A percentile compares a stretch with the other conserved stretches of the same genome.
These are phyloP conservation scores for Melieria picta DNA, from an alignment of 2,888 invertebrate genomes.

Conservation along the genomic window DNA sequence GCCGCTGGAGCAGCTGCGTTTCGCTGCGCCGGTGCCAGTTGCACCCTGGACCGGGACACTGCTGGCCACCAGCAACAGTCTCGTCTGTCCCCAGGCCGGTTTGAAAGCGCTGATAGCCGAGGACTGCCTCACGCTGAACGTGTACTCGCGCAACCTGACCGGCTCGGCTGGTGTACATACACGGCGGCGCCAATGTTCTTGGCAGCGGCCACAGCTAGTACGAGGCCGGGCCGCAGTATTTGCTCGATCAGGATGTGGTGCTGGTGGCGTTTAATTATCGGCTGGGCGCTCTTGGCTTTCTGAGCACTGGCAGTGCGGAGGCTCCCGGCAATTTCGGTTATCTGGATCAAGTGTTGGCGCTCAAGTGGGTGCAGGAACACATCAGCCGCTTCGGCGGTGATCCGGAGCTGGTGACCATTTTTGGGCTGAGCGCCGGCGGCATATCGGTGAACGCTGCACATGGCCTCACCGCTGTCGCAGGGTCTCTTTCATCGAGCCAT, in stretches of 20 bases:
- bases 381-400: conserved; percentile 75
- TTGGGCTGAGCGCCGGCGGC: conserved; percentile 70
- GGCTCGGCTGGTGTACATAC: conserved; percentile 53
- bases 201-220: conserved; percentile 55
- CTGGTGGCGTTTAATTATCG: conserved; percentile 61
- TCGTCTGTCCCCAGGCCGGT: conserved; percentile 58
- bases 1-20: conserved; percentile 64
- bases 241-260: conserved; percentile 58
- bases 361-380: conserved; percentile 74
- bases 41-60: conserved; percentile 59
- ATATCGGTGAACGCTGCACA: conserved; percentile 67
- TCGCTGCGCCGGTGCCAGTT: conserved; percentile 60
- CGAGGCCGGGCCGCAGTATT: conserved; percentile 56
- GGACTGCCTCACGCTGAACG: conserved; percentile 74
- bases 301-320: conserved; percentile 71
- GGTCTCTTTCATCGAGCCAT: conserved; percentile 76
- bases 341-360: conserved; percentile 74
- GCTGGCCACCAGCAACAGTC: conserved; percentile 65
- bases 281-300: conserved; percentile 67
- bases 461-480: conserved; percentile 73
- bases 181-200: conserved; percentile 56
- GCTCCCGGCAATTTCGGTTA: conserved; percentile 75
- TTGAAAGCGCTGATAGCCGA: conserved; percentile 66
- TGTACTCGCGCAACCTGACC: conserved; percentile 66
- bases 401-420: conserved; percentile 71